Conservation (phyloP, 2,888 invertebrate species). For the Pseudococcus longispinus region DNA sequence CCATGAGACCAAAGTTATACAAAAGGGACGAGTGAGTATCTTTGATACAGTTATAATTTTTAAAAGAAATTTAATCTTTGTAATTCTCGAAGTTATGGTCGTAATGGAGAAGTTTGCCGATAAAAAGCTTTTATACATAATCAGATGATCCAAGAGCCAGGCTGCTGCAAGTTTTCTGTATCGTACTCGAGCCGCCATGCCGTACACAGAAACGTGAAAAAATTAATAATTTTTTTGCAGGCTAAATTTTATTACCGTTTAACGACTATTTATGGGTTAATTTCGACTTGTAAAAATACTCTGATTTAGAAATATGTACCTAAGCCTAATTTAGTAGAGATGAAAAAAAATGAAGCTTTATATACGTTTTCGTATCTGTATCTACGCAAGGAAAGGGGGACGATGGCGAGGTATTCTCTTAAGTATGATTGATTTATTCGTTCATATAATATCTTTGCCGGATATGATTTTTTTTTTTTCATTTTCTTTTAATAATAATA, state of each 20-base stretch:
- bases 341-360: not conserved
- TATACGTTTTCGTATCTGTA: not conserved
- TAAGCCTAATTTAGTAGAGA: no score
- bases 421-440: conserved; percentile 8
- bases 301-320: not conserved
- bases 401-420: not conserved
- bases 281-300: not conserved
- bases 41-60: not conserved
- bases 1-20: not conserved
- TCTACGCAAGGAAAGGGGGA: not conserved
- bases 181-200: not conserved
- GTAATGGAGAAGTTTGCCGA: not conserved
- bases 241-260: not conserved
- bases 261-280: not conserved
- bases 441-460: not conserved
- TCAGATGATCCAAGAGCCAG: not conserved
- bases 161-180: not conserved
- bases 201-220: not conserved
- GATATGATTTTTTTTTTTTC: not conserved
- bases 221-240: not conserved
- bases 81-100: not conserved
- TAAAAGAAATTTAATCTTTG: not conserved
- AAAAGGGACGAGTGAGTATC: not conserved
- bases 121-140: conserved; percentile 9
- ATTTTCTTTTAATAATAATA: conserved; percentile 20